Evolutionary conservation across 2,888 invertebrate genomes (phyloP).

Genomic region (Apantesis nais): DNA sequence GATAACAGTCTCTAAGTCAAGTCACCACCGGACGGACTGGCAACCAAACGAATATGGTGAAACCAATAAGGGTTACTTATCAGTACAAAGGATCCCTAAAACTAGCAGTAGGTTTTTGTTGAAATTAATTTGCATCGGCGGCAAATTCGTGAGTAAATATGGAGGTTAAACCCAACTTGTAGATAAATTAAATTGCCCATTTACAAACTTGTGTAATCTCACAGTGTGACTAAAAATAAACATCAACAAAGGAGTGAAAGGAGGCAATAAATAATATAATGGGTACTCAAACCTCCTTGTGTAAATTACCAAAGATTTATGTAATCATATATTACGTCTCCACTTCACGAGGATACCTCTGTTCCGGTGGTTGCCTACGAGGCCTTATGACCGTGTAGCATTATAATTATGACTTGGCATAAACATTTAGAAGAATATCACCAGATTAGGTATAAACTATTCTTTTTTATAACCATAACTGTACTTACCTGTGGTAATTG

Average conservation of each 20-base stretch:
- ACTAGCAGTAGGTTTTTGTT: too few relatives aligned
- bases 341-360: slow-evolving; percentile 14
- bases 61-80: too few relatives aligned
- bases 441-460: too few relatives aligned
- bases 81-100: too few relatives aligned
- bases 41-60: too few relatives aligned
- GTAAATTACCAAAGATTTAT: slow-evolving; percentile 25
- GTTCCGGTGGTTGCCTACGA: slow-evolving; percentile 18
- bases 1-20: too few relatives aligned
- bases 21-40: too few relatives aligned
- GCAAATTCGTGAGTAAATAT: not conserved
- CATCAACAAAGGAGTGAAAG: slow-evolving; percentile 36
- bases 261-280: slow-evolving; percentile 21
- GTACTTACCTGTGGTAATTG: too few relatives aligned
- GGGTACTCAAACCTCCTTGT: slow-evolving; percentile 19
- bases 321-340: slow-evolving; percentile 20
- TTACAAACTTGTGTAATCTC: slow-evolving; percentile 23
- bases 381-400: slow-evolving; percentile 1
- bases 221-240: slow-evolving; percentile 22
- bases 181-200: not conserved
- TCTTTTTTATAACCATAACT: too few relatives aligned
- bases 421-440: not conserved
- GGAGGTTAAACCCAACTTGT: not conserved
- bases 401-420: not conserved
- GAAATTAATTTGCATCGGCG: too few relatives aligned